Conservation (phyloP, 2,797 vertebrate species). For the Holocentrus rufus region DNA sequence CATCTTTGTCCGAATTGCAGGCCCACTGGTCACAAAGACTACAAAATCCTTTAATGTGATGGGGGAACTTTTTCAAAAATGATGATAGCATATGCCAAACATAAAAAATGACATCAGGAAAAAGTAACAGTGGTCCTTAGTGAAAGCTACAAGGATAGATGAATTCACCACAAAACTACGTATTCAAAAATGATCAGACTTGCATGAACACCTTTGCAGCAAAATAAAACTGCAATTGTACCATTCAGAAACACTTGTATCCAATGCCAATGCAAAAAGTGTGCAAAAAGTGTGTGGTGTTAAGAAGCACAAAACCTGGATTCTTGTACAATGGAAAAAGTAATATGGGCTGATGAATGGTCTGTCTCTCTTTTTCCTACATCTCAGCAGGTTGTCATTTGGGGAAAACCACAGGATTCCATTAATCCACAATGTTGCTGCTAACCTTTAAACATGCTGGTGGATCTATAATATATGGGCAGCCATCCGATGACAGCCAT, state of each 20-base stretch:
- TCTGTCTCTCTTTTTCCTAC: too few species aligned
- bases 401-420: background rate
- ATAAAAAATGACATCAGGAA: background rate
- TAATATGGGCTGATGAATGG: background rate
- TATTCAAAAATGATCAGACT: slow-evolving; percentile 4
- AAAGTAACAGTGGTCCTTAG: background rate
- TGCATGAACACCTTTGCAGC: background rate
- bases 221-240: background rate
- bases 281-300: slow-evolving; percentile 3
- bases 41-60: background rate
- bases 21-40: too few species aligned
- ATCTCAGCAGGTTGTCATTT: background rate
- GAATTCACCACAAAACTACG: slow-evolving; percentile 15
- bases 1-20: too few species aligned
- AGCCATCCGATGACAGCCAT: slow-evolving; percentile 13
- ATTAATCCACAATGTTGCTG: background rate
- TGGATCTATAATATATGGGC: slow-evolving; percentile 22
- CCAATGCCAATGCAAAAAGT: background rate
- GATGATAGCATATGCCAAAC: background rate
- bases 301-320: background rate
- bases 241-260: slow-evolving; percentile 8
- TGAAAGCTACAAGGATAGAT: background rate
- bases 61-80: background rate
- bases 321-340: too few species aligned
- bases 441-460: slow-evolving; percentile 16